Base-by-base conservation (phyloP, 1,140 invertebrate genomes). In the Calosoma granatense region DNA sequence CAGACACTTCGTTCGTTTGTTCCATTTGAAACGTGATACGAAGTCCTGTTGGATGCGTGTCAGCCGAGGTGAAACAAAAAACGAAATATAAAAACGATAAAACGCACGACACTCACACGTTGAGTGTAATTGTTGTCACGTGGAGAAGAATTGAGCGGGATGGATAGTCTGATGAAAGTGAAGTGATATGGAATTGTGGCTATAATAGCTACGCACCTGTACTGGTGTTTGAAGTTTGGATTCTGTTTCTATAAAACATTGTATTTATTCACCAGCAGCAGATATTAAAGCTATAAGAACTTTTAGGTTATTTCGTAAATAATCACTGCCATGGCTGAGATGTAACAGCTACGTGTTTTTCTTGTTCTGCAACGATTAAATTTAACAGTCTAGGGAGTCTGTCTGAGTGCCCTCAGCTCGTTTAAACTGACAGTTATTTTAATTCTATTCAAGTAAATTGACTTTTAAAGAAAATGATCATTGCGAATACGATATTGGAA, bases 401-500 rank as follows among this genome's bases (percentile, higher is more conserved):
- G 26, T 36, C n/a, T 36, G 6, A 36, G 6, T 36, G n/a, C 26
- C 26, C 6, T 36, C n/a, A n/a, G n/a, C 26, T 36, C 26, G 26
- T 36, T 36, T 36, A 9, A 36, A 47, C 9, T 47, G 41, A 47
- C 15, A 47, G 41, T 47, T 47, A 47, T 47, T 47, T 47, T 47
- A 47, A 47, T 47, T 47, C 41, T 47, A 17, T 17, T 6, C 41
- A 47, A 6, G 6, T 47, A 47, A 47, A 47, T 47, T 47, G 41
- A 47, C 41, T 47, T 47, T 47, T 47, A 47, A 47, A 47, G 41
- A 47, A 47, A 47, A 47, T 47, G 41, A 47, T 47, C 41, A 17
- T 47, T 47, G 6, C 41, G 6, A 47, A 47, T 47, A 11, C 41
- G 41, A 47, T 47, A 47, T 47, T 47, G 41, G 41, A 47, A 47